These are phyloP conservation scores for Apteryx owenii DNA, from an alignment of 2,113 vertebrate genomes.

Conservation along the genomic window DNA sequence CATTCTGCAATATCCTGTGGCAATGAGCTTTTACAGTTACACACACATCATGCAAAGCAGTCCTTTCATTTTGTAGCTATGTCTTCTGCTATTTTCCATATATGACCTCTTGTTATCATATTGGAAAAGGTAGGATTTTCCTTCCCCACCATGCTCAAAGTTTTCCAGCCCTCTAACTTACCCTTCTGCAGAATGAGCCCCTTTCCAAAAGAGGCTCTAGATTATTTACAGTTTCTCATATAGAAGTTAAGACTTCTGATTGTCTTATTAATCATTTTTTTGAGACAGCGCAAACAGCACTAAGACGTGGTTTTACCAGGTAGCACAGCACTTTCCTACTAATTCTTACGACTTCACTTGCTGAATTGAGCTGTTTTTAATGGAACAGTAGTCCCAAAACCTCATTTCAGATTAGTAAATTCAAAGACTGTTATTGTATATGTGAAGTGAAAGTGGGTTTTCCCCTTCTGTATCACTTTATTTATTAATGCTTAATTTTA, in stretches of 20 bases:
- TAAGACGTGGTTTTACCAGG: background rate
- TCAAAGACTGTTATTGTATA: background rate
- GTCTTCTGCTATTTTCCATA: background rate
- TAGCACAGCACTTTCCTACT: background rate
- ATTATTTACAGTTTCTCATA: background rate
- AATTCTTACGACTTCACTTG: too few species aligned
- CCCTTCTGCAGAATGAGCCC: background rate
- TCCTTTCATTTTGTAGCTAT: background rate
- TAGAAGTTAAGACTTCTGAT: background rate
- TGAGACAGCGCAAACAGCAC: background rate
- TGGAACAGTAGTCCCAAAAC: background rate
- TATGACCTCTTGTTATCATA: background rate
- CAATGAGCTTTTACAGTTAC: background rate
- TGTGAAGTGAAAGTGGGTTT: background rate
- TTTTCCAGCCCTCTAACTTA: background rate
- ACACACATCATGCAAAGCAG: background rate
- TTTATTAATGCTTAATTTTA: background rate
- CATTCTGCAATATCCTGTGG: background rate
- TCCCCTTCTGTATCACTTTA: background rate
- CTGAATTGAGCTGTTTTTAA: too few species aligned
- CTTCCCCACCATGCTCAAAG: too few species aligned
- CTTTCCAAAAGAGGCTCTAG: background rate
- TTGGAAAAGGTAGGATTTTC: background rate
- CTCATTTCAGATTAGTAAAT: background rate
- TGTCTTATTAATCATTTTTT: background rate